Base-by-base conservation (phyloP, 2,113 vertebrate genomes). In the Prunella himalayana region DNA sequence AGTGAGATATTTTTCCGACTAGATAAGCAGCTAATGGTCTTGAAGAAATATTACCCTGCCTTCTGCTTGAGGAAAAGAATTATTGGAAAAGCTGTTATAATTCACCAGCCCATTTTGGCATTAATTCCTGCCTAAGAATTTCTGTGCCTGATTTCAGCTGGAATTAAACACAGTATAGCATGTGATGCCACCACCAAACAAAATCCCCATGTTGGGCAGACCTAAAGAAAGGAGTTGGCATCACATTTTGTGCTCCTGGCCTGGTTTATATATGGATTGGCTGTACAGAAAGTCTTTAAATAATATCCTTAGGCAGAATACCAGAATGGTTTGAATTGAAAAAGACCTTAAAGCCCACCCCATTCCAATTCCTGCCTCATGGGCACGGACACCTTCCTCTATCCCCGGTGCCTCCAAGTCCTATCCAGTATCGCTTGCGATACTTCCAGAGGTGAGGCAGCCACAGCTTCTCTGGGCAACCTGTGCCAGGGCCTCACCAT, bases 401-500 rank as follows among this genome's bases (percentile, higher is more conserved):
- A 4, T 6, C 24, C 16, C 49, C 71, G 49, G 5, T 1, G 9
- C 7, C 47, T 54, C 65, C 41, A 47, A 47, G 20, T 7, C 15
- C 6, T 4, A 0, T 39, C 47, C 64, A 78, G 1, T 4, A 4
- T 15, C 33, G 31, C 8, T 13, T 14, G 2, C 1, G 13, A n/a
- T 13, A n/a, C 33, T 2, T 57, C 21, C 21, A 54, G 13, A 13
- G 9, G 20, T n/a, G 21, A 23, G 33, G 13, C 33, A n/a, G 33
- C 54, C 33, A 57, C 33, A 57, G 54, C 33, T 57, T 57, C 54
- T 57, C 54, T 10, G 54, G 13, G 8, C 21, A n/a, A 15, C 21
- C 6, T n/a, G 21, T 53, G 51, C 11, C 51, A 53, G 54, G 20
- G 13, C 54, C 20, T 22, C 5, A 9, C 31, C 15, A 41, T 2